Conservation (phyloP, 2,888 invertebrate species). For the Corythucha ciliata region DNA sequence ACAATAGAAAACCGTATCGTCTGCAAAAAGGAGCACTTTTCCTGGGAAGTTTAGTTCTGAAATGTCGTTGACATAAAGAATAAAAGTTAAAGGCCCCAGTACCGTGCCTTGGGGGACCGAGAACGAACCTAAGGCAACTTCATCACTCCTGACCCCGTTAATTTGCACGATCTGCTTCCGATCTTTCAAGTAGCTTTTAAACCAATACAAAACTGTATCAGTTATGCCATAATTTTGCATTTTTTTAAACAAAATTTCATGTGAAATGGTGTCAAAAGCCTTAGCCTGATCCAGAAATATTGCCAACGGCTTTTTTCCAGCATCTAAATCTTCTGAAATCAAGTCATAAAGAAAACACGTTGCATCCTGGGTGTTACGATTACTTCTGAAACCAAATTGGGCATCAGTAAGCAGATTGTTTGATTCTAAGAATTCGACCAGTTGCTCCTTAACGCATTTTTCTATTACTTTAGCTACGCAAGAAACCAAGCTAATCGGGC, state of each 20-base stretch:
- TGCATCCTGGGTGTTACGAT: too few relatives aligned
- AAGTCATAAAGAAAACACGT: too few relatives aligned
- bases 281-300: conserved; percentile 6
- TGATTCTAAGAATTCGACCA: too few relatives aligned
- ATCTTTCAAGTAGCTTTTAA: conserved; percentile 6
- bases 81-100: conserved; percentile 5
- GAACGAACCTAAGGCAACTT: neutral
- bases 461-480: too few relatives aligned
- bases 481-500: too few relatives aligned
- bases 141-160: conserved; percentile 1
- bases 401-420: too few relatives aligned
- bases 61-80: conserved; percentile 5
- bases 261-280: conserved; percentile 8
- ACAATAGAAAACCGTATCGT: conserved; percentile 15
- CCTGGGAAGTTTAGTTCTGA: conserved; percentile 2
- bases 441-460: too few relatives aligned
- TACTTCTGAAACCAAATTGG: too few relatives aligned
- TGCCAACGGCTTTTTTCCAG: too few relatives aligned
- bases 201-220: conserved; percentile 1
- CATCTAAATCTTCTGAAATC: too few relatives aligned
- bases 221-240: conserved; percentile 10
- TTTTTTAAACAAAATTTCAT: conserved; percentile 4
- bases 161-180: conserved; percentile 4
- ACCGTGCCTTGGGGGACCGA: conserved; percentile 5
- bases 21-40: conserved; percentile 7